Base-by-base conservation (phyloP, 2,797 vertebrate genomes). In the Falco concolor region DNA sequence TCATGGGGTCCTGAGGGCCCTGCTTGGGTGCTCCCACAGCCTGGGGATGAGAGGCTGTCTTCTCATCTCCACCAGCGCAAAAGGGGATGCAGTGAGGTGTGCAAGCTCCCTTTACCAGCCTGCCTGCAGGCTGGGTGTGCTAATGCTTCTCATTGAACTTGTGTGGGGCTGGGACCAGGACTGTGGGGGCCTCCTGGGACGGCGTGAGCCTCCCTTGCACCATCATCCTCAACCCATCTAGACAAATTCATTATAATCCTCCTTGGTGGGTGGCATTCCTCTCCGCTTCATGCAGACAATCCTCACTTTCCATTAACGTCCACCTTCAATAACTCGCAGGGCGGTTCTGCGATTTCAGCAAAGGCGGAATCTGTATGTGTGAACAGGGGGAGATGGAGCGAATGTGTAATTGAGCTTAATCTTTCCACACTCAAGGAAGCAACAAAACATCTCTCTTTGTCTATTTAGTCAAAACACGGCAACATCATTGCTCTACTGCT, bases 381-480 rank as follows among this genome's bases (percentile, higher is more conserved):
- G 49, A 78, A 24, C 1, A 1, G 42, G 19, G 56, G 40, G 54
- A 90, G 54, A 77, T 40, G 82, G 34, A 83, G 56, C 0, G 2
- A 82, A 63, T 30, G 61, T 82, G 90, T 84, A 91, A 95, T 73
- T 93, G 38, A 90, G 44, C 32, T 95, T 89, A 89, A 96, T 96
- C 95, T 70, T 61, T 64, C 85, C 15, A 53, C 75, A 40, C 96
- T 94, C 77, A 45, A 78, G 89, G 93, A 87, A 92, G 80, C 53
- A 87, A 77, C 79, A 80, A 81, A 96, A 79, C 91, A 70, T 85
- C 89, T 91, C 84, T 57, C 90, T 34, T 44, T 9, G 21, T 74
- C 89, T 95, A 14, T 75, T 93, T 59, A 93, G 93, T 88, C 79
- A 59, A 63, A 95, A 94, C 84, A 90, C 45, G 0, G 77, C 53